phyloP scores from a whole-genome alignment of 2,113 vertebrate species.

The Rutilus rutilus region DNA sequence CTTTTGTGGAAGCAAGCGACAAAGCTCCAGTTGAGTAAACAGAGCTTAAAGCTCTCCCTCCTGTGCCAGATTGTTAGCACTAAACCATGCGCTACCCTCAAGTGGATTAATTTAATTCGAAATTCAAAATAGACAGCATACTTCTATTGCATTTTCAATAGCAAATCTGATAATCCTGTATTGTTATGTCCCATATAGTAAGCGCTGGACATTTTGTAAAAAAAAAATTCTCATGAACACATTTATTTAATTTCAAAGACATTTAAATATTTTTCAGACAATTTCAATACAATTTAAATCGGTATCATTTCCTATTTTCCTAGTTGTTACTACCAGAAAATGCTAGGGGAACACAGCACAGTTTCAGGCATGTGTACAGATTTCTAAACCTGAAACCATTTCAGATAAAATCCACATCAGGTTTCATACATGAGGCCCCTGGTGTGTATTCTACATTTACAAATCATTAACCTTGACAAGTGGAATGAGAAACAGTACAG shows the following conservation, averaged over 20 bases:
- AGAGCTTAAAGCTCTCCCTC: conserved; percentile 19
- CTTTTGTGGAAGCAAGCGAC: conserved; percentile 4
- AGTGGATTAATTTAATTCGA: neutral
- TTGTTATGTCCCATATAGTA: neutral
- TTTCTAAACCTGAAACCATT: neutral
- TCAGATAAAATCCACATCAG: neutral
- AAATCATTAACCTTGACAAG: conserved; percentile 30
- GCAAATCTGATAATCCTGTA: conserved; percentile 1
- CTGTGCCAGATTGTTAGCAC: conserved; percentile 11
- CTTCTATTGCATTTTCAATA: neutral
- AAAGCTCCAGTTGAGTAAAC: conserved; percentile 34
- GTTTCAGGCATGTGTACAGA: neutral
- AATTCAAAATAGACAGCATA: neutral
- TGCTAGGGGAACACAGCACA: neutral
- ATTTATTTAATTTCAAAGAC: neutral
- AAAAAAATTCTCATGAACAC: neutral
- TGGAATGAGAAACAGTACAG: conserved; percentile 6
- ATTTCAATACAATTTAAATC: neutral
- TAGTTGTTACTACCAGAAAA: neutral
- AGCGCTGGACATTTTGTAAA: neutral
- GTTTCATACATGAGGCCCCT: neutral
- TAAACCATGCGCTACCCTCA: neutral
- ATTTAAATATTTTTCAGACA: neutral
- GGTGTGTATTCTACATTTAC: neutral
- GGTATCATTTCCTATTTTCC: neutral